These are phyloP conservation scores for Conistra vaccinii DNA, from an alignment of 2,888 invertebrate species.

Conservation along the genomic window DNA sequence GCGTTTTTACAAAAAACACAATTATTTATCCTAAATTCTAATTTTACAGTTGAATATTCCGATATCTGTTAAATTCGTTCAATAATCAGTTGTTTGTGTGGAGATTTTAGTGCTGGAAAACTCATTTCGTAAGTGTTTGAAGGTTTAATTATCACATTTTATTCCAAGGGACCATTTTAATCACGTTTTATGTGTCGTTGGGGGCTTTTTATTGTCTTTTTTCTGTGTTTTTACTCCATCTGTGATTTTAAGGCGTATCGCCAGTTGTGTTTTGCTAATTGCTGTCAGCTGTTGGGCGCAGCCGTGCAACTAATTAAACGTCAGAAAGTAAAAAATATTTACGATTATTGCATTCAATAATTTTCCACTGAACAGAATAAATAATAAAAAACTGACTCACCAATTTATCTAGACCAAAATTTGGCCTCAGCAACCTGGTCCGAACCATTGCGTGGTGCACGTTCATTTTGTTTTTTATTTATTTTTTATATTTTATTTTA, in stretches of 20 bases:
- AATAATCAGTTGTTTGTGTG: slow-evolving; percentile 74
- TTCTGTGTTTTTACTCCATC: slow-evolving; percentile 54
- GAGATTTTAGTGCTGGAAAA: slow-evolving; percentile 83
- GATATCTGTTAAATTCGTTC: slow-evolving; percentile 59
- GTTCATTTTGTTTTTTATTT: slow-evolving; percentile 77
- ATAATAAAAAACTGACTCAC: slow-evolving; percentile 72
- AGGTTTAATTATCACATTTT: slow-evolving; percentile 70
- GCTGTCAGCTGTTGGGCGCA: slow-evolving; percentile 82
- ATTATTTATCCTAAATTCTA: slow-evolving; percentile 76
- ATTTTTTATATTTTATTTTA: slow-evolving; percentile 54
- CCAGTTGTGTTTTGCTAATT: slow-evolving; percentile 65
- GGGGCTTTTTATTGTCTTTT: slow-evolving; percentile 64
- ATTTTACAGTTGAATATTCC: slow-evolving; percentile 53
- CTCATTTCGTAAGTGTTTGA: slow-evolving; percentile 83
- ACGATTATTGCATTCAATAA: not conserved
- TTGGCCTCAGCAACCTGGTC: slow-evolving; percentile 74
- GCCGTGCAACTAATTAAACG: slow-evolving; percentile 71
- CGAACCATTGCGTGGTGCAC: slow-evolving; percentile 82
- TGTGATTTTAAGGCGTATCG: slow-evolving; percentile 43
- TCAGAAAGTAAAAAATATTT: slow-evolving; percentile 67
- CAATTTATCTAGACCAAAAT: slow-evolving; percentile 78
- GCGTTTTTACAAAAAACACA: slow-evolving; percentile 80
- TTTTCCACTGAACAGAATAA: slow-evolving; percentile 1
- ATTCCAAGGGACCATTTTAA: slow-evolving; percentile 77
- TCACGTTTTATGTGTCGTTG: slow-evolving; percentile 74